Evolutionary conservation across 2,797 vertebrate genomes (phyloP).

Genomic region (Coreius guichenoti): DNA sequence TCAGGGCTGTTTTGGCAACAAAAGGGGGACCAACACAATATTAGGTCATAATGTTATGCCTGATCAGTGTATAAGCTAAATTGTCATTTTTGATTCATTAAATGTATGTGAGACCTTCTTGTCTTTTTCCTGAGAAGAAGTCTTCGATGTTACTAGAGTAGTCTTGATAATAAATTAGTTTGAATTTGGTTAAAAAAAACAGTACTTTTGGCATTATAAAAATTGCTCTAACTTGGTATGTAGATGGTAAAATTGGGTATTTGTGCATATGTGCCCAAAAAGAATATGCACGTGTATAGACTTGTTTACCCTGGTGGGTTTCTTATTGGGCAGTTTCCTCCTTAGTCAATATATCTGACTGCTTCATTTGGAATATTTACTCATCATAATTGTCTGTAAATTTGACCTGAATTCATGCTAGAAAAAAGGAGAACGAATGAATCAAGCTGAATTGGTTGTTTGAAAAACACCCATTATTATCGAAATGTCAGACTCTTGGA

Average conservation of each 20-base stretch:
- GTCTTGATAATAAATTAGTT: background rate
- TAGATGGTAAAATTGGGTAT: background rate
- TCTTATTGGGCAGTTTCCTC: conserved; percentile 4
- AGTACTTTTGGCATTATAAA: background rate
- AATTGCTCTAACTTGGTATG: background rate
- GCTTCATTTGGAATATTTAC: conserved; percentile 18
- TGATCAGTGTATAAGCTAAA: background rate
- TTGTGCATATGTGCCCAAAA: conserved; percentile 7
- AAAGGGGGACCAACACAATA: no score
- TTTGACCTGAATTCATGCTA: conserved; percentile 17
- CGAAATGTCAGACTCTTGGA: conserved; percentile 36
- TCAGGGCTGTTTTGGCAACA: no score
- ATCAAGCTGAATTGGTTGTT: conserved; percentile 44
- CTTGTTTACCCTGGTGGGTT: conserved; percentile 19
- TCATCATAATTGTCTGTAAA: conserved; percentile 19
- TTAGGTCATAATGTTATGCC: no score
- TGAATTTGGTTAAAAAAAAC: background rate
- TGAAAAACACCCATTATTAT: conserved; percentile 38
- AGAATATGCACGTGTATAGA: background rate
- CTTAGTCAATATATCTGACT: conserved; percentile 29
- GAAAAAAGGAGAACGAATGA: conserved; percentile 1
- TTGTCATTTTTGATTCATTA: background rate
- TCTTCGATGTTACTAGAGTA: background rate
- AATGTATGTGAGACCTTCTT: background rate
- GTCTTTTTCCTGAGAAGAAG: background rate